Conservation (phyloP, 2,797 vertebrate species). For the Ambastaia sidthimunki region DNA sequence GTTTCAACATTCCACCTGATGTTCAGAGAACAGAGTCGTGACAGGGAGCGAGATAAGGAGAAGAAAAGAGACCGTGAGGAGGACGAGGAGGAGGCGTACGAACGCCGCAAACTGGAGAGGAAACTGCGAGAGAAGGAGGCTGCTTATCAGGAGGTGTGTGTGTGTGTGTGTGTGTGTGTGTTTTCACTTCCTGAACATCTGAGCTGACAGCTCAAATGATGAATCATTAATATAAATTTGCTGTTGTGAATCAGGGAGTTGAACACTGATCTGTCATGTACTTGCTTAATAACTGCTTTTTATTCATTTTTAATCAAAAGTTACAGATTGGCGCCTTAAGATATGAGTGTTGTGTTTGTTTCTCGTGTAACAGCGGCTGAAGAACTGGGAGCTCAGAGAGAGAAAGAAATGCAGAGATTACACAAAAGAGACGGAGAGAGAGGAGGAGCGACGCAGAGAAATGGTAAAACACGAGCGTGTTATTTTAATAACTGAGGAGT, state of each 20-base stretch:
- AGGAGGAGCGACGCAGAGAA: constrained; percentile 93
- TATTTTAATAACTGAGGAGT: too few relatives aligned
- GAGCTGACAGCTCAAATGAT: too few relatives aligned
- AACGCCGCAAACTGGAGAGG: constrained; percentile 93
- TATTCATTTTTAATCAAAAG: too few relatives aligned
- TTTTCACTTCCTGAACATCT: too few relatives aligned
- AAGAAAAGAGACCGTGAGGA: constrained; percentile 95
- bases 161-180: too few relatives aligned
- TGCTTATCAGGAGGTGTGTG: constrained; percentile 93
- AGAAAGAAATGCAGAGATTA: constrained; percentile 96
- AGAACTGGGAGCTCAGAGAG: constrained; percentile 99
- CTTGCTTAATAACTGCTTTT: too few relatives aligned
- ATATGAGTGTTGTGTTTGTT: constrained; percentile 5
- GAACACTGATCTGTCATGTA: too few relatives aligned
- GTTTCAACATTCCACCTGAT: background rate
- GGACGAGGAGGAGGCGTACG: constrained; percentile 95
- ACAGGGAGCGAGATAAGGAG: constrained; percentile 80
- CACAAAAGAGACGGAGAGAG: constrained; percentile 91
- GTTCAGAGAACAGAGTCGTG: constrained; percentile 85
- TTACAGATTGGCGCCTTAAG: too few relatives aligned
- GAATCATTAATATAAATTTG: too few relatives aligned
- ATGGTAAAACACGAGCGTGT: constrained; percentile 78
- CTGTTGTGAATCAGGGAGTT: too few relatives aligned
- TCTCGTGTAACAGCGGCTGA: constrained; percentile 85
- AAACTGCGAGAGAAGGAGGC: constrained; percentile 97